Conservation (phyloP, 1,140 invertebrate genomes). For the Calephelis virginiensis region DNA sequence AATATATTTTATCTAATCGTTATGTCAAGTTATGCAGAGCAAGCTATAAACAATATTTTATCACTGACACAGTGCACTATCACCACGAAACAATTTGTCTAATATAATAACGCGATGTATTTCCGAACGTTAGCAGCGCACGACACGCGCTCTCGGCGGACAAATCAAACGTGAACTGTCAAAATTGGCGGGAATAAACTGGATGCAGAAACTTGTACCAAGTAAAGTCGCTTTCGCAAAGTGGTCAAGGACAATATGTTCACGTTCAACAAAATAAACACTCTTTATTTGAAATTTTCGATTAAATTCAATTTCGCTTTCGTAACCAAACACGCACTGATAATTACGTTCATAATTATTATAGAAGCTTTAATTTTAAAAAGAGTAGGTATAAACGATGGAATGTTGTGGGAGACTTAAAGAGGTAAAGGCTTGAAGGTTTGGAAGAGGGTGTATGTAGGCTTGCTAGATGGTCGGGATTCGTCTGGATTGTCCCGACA, state of each 20-base stretch:
- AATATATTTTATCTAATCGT: constrained; percentile 44
- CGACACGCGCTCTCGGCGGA: constrained; percentile 31
- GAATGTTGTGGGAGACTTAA: too few species aligned
- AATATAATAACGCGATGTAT: constrained; percentile 21
- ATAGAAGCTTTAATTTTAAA: too few species aligned
- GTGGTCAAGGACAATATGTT: background rate
- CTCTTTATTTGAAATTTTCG: background rate
- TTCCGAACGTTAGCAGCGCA: constrained; percentile 21
- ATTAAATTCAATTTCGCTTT: too few species aligned
- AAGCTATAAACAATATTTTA: constrained; percentile 44
- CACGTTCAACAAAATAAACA: background rate
- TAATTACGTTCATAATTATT: too few species aligned
- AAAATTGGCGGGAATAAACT: constrained; percentile 47
- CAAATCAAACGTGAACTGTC: constrained; percentile 41
- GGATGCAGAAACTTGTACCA: background rate
- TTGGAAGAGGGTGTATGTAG: too few species aligned
- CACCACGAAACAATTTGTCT: constrained; percentile 32
- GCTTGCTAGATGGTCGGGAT: too few species aligned
- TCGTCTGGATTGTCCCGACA: too few species aligned
- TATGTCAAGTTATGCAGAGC: constrained; percentile 28
- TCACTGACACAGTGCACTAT: constrained; percentile 51
- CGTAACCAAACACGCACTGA: too few species aligned
- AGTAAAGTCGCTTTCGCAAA: background rate
- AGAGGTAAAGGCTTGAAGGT: too few species aligned
- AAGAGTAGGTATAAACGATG: too few species aligned